Conservation (phyloP, 2,113 vertebrate species). For the Hemiprocne comata region DNA sequence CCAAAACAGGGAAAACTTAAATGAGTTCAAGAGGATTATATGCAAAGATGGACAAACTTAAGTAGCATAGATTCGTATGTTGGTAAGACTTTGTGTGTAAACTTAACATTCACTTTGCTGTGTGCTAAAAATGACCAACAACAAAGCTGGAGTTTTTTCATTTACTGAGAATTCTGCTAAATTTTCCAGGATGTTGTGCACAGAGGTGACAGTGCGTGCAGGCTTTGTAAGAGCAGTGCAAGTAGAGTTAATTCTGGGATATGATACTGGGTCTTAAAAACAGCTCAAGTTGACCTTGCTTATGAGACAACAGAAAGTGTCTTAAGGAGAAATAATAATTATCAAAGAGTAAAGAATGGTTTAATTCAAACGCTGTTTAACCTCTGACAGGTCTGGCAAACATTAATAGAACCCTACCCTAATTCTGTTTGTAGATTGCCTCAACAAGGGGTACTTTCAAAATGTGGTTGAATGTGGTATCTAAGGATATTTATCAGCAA, state of each 20-base stretch:
- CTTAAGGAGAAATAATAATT: slow-evolving; percentile 73
- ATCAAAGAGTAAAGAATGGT: slow-evolving; percentile 71
- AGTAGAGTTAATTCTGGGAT: slow-evolving; percentile 25
- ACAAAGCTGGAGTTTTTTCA: background rate
- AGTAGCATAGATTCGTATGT: background rate
- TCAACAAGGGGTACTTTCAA: slow-evolving; percentile 20
- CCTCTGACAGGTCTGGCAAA: slow-evolving; percentile 11
- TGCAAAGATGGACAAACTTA: background rate
- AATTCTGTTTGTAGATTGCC: background rate
- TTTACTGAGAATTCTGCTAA: background rate
- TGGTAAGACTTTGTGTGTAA: background rate
- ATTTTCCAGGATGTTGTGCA: background rate
- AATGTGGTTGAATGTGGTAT: background rate
- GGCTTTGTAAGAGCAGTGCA: background rate
- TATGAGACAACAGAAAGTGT: slow-evolving; percentile 65
- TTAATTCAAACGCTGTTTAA: slow-evolving; percentile 74
- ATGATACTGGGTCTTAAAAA: background rate
- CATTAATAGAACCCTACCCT: slow-evolving; percentile 42
- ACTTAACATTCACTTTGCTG: background rate
- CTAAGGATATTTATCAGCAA: background rate
- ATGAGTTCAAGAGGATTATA: background rate
- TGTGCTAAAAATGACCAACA: background rate
- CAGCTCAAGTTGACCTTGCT: slow-evolving; percentile 67
- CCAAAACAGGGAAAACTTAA: background rate
- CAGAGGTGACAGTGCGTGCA: background rate